Base-by-base conservation (phyloP, 2,113 vertebrate genomes). In the Chloropsis cyanopogon region DNA sequence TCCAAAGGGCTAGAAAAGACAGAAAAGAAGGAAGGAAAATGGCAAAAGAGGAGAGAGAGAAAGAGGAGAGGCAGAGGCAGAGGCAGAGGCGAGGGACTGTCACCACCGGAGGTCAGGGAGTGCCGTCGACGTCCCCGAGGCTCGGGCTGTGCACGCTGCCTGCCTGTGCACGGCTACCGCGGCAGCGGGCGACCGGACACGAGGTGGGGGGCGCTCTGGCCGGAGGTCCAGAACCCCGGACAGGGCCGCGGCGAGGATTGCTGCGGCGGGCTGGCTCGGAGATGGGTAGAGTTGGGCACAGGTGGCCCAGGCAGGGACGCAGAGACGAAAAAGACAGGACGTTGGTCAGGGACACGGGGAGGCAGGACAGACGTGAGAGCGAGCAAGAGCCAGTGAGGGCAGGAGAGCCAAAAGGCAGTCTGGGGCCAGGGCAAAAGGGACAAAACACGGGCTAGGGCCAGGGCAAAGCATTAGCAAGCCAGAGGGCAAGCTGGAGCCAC, bases 221-320 rank as follows among this genome's bases (percentile, higher is more conserved):
- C 37, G 12, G 5, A 8, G 15, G 12, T 14, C 7, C 44, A 4
- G n/a, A 31, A 4, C 26, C 44, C 7, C 5, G 56, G 35, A 5
- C 44, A 61, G 16, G 44, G 44, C 3, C 2, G 3, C 7, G 2
- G 52, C 13, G 3, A 9, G 53, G 31, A 28, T 26, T 16, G 57
- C 73, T 33, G 46, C 3, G 7, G 26, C 1, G 9, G 26, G 28
- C 26, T 61, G 57, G 9, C 56, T 31, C 6, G 4, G 35, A 9
- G 28, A 2, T 7, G 14, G 10, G 12, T 11, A 9, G 5, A 9
- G 9, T 1, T 24, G 24, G 56, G 31, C n/a, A 19, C 21, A 7
- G 21, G 20, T 10, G 25, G 11, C 28, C 33, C 28, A 14, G 46
- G 28, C 16, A 26, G 28, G 35, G 23, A 33, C 6, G 6, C 46